Conservation (phyloP, 2,113 vertebrate genomes). For the Neolamprologus toae region DNA sequence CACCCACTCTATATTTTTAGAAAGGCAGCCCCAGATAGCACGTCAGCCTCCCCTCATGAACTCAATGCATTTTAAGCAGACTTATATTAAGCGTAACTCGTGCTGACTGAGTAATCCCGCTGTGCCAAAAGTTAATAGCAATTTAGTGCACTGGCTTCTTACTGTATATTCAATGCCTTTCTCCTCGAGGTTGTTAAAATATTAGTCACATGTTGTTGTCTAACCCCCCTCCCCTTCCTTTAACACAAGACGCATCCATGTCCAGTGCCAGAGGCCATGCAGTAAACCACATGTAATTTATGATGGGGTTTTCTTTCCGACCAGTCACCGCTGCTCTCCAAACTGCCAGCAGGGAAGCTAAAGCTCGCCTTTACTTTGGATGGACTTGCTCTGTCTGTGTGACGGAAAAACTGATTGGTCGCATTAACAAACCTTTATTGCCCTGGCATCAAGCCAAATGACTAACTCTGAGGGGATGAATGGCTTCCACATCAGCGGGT, state of each 20-base stretch:
- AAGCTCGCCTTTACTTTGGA: constrained; percentile 1
- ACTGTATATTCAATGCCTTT: neutral
- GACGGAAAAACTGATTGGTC: constrained; percentile 45
- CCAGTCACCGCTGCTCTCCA: neutral
- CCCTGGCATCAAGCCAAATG: constrained; percentile 21
- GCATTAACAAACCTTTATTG: constrained; percentile 56
- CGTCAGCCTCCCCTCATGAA: constrained; percentile 11
- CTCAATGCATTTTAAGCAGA: constrained; percentile 48
- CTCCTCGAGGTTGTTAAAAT: neutral
- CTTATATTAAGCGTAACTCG: constrained; percentile 4
- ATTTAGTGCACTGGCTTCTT: neutral
- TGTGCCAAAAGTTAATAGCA: neutral
- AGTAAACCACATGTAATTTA: neutral
- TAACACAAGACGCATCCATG: neutral
- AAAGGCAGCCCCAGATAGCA: constrained; percentile 32
- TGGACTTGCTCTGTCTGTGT: neutral
- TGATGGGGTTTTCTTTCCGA: neutral
- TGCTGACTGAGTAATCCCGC: neutral
- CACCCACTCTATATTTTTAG: constrained; percentile 46
- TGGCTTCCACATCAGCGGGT: constrained; percentile 7
- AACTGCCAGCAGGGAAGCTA: neutral
- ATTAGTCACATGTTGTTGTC: neutral
- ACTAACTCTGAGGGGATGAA: neutral
- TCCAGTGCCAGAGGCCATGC: neutral
- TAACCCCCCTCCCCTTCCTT: neutral